A percentile compares a stretch with the other conserved stretches of the same genome.
Conservation (phyloP, 1,140 invertebrate genomes). For the Panagrolaimus sp. region DNA sequence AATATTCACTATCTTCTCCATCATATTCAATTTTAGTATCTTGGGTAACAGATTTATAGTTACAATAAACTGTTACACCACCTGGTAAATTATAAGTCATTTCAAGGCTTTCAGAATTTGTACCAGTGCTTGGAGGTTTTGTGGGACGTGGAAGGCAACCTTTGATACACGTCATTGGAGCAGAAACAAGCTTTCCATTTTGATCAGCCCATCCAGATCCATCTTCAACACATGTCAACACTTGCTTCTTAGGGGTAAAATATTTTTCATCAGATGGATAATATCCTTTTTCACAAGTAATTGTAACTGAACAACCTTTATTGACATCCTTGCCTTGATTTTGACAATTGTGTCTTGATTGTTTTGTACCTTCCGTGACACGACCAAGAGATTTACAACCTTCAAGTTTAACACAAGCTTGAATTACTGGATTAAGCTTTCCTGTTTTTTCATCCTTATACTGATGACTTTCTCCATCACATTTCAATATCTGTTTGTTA, state of each 20-base stretch:
- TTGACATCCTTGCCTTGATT: neutral
- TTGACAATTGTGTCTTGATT: neutral
- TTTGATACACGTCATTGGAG: slow-evolving; percentile 1
- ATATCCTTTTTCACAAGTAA: neutral
- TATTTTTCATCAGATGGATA: neutral
- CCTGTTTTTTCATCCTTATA: neutral
- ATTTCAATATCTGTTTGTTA: neutral
- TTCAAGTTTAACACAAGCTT: neutral
- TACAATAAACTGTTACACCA: neutral
- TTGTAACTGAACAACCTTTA: neutral
- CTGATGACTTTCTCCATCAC: neutral
- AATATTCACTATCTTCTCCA: neutral
- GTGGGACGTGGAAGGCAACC: neutral
- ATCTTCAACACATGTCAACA: neutral
- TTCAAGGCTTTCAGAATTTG: neutral
- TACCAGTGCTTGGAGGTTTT: neutral
- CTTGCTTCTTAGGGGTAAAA: neutral
- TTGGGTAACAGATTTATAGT: neutral
- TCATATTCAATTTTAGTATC: neutral
- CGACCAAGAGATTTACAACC: neutral
- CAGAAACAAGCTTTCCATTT: neutral
- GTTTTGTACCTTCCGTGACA: neutral
- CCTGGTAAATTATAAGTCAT: neutral
- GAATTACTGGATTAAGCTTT: neutral
- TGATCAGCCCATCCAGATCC: neutral